Evolutionary conservation across 2,888 invertebrate species (phyloP), one percentile per base, ranked within the genome.

Genomic region (Acronicta leporina): DNA sequence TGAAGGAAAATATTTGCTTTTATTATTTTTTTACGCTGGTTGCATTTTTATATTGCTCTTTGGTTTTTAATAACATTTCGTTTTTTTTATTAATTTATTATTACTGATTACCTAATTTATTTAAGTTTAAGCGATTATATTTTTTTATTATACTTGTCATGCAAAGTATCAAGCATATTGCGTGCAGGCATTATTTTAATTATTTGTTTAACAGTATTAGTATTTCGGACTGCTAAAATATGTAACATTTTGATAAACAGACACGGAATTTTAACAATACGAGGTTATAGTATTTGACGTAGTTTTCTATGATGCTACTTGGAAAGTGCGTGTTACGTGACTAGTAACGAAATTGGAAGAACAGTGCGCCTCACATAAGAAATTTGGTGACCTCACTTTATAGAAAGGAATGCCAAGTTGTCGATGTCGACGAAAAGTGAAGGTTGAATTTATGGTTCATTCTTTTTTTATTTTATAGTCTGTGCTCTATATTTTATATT

Each of bases 321-420:
- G 51, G 65, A 71, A 62, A 77, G 74, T 68, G 25, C 59, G 50
- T 49, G 16, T 58, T 71, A 77, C 74, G 75, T 77, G 75, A 74
- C 71, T 52, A 16, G 72, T 51, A 66, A 63, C 9, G n/a, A 55
- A 61, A 77, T 66, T 54, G 50, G 61, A 60, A 44, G 41, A 62
- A 50, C 38, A 63, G 58, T 47, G 33, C 55, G 50, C 42, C 43
- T 50, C 16, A 57, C 60, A 51, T 59, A 55, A 43, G 50, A 57
- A 53, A 69, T 76, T 66, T 53, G 50, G 42, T 51, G 41, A 59
- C 35, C 47, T 46, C 43, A 58, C n/a, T 48, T 35, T 49, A 25
- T 55, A 33, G 52, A 57, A 55, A 35, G 46, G 52, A 59, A 62
- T 43, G 42, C 5, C 35, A 16, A 45, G 41, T 25, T 14, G 20